Conservation (phyloP, 2,888 invertebrate genomes). For the Pterostichus niger region DNA sequence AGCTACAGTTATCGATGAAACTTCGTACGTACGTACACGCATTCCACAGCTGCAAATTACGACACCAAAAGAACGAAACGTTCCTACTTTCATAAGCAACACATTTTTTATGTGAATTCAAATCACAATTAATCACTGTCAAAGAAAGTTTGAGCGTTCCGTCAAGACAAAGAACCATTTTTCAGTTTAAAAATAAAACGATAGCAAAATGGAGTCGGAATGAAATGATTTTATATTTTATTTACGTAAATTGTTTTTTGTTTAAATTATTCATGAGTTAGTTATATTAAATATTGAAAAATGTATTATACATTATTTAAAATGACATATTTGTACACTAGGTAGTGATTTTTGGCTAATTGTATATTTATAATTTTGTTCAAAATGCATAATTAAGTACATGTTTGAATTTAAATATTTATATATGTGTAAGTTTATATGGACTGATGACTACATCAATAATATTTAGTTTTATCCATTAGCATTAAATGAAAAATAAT, state of each 20-base stretch:
- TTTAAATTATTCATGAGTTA: constrained; percentile 18
- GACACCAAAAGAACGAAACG: too few species aligned
- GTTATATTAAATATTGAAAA: neutral
- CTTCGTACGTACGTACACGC: too few species aligned
- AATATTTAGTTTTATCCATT: too few species aligned
- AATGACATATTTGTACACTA: constrained; percentile 2
- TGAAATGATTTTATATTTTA: constrained; percentile 25
- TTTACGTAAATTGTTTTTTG: constrained; percentile 38
- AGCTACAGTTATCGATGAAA: too few species aligned
- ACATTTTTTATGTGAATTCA: constrained; percentile 48
- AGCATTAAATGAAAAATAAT: too few species aligned
- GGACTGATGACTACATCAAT: neutral
- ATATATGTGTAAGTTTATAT: neutral
- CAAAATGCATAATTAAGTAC: constrained; percentile 5
- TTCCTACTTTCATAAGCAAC: neutral
- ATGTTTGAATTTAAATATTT: constrained; percentile 2
- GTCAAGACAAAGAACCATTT: constrained; percentile 48
- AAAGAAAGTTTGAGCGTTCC: constrained; percentile 29
- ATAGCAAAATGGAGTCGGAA: constrained; percentile 15
- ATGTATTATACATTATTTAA: constrained; percentile 13
- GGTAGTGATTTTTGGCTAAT: constrained; percentile 23
- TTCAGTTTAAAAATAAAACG: constrained; percentile 39
- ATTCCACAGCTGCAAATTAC: too few species aligned
- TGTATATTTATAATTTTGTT: neutral
- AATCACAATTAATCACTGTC: constrained; percentile 54